Conservation (phyloP, 1,140 invertebrate genomes). For the Teleogryllus occipitalis region DNA sequence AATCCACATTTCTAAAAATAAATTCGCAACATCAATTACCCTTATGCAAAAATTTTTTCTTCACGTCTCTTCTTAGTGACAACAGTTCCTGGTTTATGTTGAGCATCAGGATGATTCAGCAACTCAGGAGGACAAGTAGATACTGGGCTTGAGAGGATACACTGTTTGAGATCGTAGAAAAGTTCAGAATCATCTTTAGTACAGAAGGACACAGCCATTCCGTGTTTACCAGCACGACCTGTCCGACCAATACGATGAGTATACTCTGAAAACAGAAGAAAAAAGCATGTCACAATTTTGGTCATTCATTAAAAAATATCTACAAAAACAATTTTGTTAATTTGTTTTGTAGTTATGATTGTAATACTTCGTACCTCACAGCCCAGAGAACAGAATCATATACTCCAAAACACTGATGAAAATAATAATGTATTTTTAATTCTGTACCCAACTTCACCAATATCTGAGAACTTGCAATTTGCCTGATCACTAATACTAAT, state of each 20-base stretch:
- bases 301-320: too few species aligned
- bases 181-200: constrained; percentile 93
- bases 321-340: too few species aligned
- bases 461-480: too few species aligned
- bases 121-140: constrained; percentile 94
- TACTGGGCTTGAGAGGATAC: constrained; percentile 80
- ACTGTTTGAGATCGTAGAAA: constrained; percentile 96
- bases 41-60: constrained; percentile 85
- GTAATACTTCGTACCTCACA: too few species aligned
- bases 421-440: too few species aligned
- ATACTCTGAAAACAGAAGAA: constrained; percentile 64
- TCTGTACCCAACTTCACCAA: too few species aligned
- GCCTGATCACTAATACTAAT: too few species aligned
- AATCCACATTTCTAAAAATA: too few species aligned
- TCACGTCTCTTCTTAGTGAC: constrained; percentile 89
- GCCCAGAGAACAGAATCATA: too few species aligned
- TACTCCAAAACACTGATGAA: too few species aligned
- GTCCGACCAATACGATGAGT: constrained; percentile 99
- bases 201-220: constrained; percentile 90
- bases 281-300: neutral
- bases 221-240: constrained; percentile 95
- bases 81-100: constrained; percentile 94
- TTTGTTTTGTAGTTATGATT: too few species aligned
- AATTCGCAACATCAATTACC: too few species aligned
- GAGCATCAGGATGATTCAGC: constrained; percentile 96